phyloP scores from a whole-genome alignment of 2,113 vertebrate genomes.

The Platanista minor region DNA sequence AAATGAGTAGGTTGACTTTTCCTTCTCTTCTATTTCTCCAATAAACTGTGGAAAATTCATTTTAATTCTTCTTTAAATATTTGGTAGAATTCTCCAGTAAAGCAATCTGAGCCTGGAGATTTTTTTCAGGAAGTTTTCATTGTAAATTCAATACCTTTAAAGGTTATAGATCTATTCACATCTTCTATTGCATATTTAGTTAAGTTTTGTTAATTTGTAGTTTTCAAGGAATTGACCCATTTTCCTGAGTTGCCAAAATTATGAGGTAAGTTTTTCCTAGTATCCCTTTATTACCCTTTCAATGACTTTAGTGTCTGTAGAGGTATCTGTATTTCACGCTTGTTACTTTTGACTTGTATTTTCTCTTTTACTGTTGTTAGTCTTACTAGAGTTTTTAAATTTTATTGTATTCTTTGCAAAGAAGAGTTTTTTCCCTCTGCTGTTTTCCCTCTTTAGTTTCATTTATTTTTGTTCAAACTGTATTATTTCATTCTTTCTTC shows the following conservation, averaged over 20 bases:
- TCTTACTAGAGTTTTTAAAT: not conserved
- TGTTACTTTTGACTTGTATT: not conserved
- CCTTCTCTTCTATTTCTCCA: not conserved
- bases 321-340: not conserved
- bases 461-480: not conserved
- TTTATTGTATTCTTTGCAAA: not conserved
- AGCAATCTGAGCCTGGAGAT: not conserved
- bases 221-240: not conserved
- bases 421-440: not conserved
- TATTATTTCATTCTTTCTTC: not conserved
- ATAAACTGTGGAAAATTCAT: not conserved
- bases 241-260: not conserved
- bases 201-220: not conserved
- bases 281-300: not conserved
- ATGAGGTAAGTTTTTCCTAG: not conserved
- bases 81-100: not conserved
- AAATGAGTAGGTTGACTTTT: not conserved
- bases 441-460: not conserved
- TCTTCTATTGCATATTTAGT: not conserved
- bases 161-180: not conserved
- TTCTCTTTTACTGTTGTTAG: not conserved
- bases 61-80: not conserved
- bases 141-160: not conserved
- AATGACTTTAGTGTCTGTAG: not conserved
- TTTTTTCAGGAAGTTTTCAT: not conserved